Evolutionary conservation across 2,797 vertebrate genomes (phyloP), one percentile per base, ranked within the genome.

Genomic region (Lemur catta): DNA sequence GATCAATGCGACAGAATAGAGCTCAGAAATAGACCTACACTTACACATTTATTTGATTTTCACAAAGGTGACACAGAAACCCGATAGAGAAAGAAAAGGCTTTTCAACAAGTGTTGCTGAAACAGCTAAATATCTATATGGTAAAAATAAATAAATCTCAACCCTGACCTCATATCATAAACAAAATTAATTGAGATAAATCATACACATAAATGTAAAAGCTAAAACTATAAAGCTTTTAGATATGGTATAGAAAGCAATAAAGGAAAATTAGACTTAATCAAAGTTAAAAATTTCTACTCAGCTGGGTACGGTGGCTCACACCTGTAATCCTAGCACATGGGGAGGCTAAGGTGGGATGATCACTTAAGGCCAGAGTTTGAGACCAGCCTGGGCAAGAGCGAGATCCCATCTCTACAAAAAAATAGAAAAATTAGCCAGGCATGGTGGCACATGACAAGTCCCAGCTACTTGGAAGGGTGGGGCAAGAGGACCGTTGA

Each of bases 131-230:
- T 72, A 63, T 59, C 26, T 71, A 17, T 17, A 43, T 9, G 41
- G 22, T 17, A 95, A 93, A 95, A 93, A 33, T 43, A 89, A 75
- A 61, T 20, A 61, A 96, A 69, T 86, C 24, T 86, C 13, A n/a
- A 61, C 9, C 22, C 43, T 41, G 72, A 85, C 7, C 35, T 84
- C 35, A 65, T 0, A 79, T 55, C 33, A 79, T 33, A 74, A 1
- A 67, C 59, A 92, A 84, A 84, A 85, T 72, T 55, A 84, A 89
- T 55, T 69, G 24, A 61, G 33, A 76, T 52, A 65, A 43, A 80
- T 85, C 38, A 69, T 6, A 85, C 48, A 80, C 50, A 52, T 80
- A 80, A 74, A 85, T 67, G 33, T 84, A 67, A 69, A 80, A 61
- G 50, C 50, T 61, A 86, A 81, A 86, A 93, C 20, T 76, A 38